Base-by-base conservation (phyloP, 1,140 invertebrate genomes). In the Aphelenchoides avenae region DNA sequence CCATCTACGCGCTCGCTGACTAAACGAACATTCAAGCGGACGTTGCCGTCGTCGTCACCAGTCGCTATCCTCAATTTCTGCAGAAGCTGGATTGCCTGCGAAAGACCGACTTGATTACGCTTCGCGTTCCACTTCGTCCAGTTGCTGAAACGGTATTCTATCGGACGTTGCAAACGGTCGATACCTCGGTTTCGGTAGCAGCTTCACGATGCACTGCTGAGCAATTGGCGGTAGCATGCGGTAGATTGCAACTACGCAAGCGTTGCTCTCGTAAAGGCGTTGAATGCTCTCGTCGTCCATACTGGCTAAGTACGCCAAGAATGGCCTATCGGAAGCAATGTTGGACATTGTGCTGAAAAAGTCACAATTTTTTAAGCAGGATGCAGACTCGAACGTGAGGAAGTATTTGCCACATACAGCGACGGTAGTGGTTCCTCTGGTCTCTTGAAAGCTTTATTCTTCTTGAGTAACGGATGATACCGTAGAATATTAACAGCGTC, bases 231-330 rank as follows among this genome's bases (percentile, higher is more conserved):
- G 63, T 24, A 65, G 36, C 46, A 65, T 48, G 24, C 63, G 63
- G 37, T 63, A 67, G 31, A 69, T 55, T 4, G 66, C 55, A 15
- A 65, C 33, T 41, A 70, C 68, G 30, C 66, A 69, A 13, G 42
- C 29, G 20, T 61, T 34, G 1, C 44, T 51, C 26, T 65, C 66
- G 20, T 68, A 65, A 2, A 65, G 36, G 33, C 49, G 60, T 36
- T 64, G 37, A 13, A 61, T 24, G 15, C 44, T 24, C 3, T 61
- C 58, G 13, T 37, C 58, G 31, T 30, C 43, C 34, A 67, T 37
- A 11, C 13, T 26, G 26, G 41, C 29, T 41, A 61, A 64, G 47
- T 50, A 66, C 3, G 27, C 46, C 26, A 61, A 44, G 48, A 61
- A 61, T 15, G 58, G 58, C n/a, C 56, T 52, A 31, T 58, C 57